A percentile compares a stretch with the other conserved stretches of the same genome.
These are phyloP conservation scores for Tetramorium alpestre DNA, from an alignment of 1,140 invertebrate genomes.

Conservation along the genomic window DNA sequence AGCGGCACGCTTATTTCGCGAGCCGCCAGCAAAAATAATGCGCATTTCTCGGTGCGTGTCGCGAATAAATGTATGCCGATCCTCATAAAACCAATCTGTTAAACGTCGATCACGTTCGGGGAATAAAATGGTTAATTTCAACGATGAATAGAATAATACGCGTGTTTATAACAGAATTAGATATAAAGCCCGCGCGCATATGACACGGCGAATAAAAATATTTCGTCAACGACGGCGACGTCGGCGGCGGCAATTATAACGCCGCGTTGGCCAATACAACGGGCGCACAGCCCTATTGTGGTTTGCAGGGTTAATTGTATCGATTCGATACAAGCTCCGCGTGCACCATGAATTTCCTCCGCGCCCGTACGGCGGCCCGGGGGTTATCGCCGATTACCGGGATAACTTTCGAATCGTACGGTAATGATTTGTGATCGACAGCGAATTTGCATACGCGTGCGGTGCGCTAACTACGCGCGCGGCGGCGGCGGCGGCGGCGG, in stretches of 20 bases:
- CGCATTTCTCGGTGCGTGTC: not conserved
- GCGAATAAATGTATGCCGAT: constrained; percentile 12
- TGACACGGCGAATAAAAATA: constrained; percentile 37
- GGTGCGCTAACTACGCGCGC: not conserved
- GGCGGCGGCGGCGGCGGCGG: no score
- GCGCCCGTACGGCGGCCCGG: constrained; percentile 32
- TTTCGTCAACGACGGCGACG: not conserved
- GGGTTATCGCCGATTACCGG: constrained; percentile 66
- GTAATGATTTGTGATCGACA: constrained; percentile 64
- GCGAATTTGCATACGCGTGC: constrained; percentile 43
- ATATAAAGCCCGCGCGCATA: constrained; percentile 12
- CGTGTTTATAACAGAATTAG: constrained; percentile 23
- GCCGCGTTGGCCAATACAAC: constrained; percentile 53
- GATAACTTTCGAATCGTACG: constrained; percentile 65
- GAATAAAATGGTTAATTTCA: constrained; percentile 51
- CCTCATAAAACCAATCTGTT: constrained; percentile 36
- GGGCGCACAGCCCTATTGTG: constrained; percentile 59
- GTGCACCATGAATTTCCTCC: constrained; percentile 67
- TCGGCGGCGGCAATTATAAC: constrained; percentile 53
- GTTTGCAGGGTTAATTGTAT: constrained; percentile 69
- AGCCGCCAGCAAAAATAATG: not conserved
- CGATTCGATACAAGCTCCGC: constrained; percentile 67
- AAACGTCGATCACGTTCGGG: constrained; percentile 32
- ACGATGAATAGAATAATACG: constrained; percentile 31
- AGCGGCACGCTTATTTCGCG: not conserved